Base-by-base conservation (phyloP, 2,888 invertebrate genomes). In the Charanyca ferruginea region DNA sequence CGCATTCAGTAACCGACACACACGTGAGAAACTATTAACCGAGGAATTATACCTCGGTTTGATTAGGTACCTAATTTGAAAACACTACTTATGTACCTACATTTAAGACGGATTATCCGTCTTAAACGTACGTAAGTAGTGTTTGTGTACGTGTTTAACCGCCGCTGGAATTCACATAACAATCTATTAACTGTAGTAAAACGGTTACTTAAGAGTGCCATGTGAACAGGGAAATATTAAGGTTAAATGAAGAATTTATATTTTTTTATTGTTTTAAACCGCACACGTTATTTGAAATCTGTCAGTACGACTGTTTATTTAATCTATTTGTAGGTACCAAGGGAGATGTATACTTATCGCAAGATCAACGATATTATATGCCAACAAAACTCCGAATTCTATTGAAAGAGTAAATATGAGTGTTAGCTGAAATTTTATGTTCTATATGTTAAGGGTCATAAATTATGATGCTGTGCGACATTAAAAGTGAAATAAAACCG, bases 51-150 rank as follows among this genome's bases (percentile, higher is more conserved):
- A 48, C 54, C 58, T 62, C 44, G 64, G 54, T 48, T 77, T 73
- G 72, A 80, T 81, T 80, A 79, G 68, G 54, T 67, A 69, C 38
- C 58, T 79, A 77, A 81, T 82, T 70, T 68, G 32, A 55, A 72
- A 69, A 64, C 51, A 65, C 45, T 54, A 63, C 38, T 63, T 35
- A 48, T 48, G 35, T 53, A 63, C 16, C 13, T 16, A 61, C 48
- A 63, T 48, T 62, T 35, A 72, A 64, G 65, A 72, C 32, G 41
- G 55, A 64, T 70, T 51, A 81, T 82, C 69, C 55, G 53, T 54
- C 54, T 76, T 69, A 74, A 67, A 63, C 48, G 35, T 65, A 65
- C 54, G 44, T 55, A 59, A 49, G 45, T 55, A 63, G 53, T 18
- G 18, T 54, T 25, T 18, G 18, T 54, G 35, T 18, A 49, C 57